Evolutionary conservation across 2,113 vertebrate genomes (phyloP).

Genomic region (Proteles cristata): DNA sequence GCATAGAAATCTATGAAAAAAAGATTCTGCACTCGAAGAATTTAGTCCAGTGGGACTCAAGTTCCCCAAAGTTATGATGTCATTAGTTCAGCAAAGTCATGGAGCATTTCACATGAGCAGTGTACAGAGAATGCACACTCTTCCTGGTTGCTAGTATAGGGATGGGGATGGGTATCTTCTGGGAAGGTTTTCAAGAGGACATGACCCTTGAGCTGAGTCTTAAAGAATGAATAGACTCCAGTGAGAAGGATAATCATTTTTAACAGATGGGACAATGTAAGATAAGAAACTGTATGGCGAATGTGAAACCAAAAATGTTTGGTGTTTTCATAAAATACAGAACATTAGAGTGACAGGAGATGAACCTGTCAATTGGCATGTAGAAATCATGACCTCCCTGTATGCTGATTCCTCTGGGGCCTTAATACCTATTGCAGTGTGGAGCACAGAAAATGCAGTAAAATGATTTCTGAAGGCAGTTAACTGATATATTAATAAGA

Average conservation of each 20-base stretch:
- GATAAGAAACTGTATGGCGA: neutral
- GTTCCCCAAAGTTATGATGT: neutral
- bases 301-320: neutral
- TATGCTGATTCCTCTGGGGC: neutral
- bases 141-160: rapidly evolving
- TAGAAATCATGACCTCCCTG: neutral
- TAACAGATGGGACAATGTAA: neutral
- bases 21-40: neutral
- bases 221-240: neutral
- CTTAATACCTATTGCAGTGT: neutral
- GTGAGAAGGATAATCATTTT: neutral
- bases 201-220: neutral
- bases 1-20: neutral
- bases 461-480: neutral
- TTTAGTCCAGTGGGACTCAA: neutral
- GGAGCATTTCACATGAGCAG: neutral
- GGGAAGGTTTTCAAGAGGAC: neutral
- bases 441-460: neutral
- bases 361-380: neutral
- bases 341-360: neutral
- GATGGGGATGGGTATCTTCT: neutral
- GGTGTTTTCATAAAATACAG: neutral
- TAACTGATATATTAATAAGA: neutral
- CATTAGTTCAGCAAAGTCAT: neutral
- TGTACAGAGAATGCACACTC: neutral